Evolutionary conservation across 1,140 invertebrate genomes (phyloP).

Genomic region (Belonocnema kinseyi): DNA sequence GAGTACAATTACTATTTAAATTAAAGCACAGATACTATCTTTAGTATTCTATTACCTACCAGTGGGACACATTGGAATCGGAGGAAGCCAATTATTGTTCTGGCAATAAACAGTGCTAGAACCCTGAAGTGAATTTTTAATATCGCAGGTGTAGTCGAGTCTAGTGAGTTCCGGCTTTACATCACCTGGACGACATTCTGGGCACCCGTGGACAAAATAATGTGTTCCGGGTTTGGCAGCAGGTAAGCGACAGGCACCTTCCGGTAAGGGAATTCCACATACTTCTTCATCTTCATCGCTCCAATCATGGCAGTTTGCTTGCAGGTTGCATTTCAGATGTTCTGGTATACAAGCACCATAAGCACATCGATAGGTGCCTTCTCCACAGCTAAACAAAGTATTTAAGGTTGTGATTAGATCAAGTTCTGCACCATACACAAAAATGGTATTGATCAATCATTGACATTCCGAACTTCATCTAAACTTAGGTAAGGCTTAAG

Average conservation of each 20-base stretch:
- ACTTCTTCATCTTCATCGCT: constrained; percentile 75
- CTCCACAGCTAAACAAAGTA: constrained; percentile 58
- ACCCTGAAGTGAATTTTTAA: constrained; percentile 53
- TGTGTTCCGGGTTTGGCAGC: constrained; percentile 47
- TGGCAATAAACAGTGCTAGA: constrained; percentile 54
- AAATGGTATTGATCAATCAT: no score
- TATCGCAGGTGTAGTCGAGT: constrained; percentile 58
- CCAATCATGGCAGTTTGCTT: constrained; percentile 74
- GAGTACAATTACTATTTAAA: not conserved
- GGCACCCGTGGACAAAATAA: constrained; percentile 51
- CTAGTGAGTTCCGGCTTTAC: constrained; percentile 57
- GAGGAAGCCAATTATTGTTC: constrained; percentile 56
- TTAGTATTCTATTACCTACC: constrained; percentile 37
- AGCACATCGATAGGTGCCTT: constrained; percentile 71
- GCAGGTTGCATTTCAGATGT: constrained; percentile 61
- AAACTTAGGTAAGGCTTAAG: no score
- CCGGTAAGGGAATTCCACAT: constrained; percentile 50
- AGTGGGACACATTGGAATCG: constrained; percentile 51
- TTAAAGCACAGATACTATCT: constrained; percentile 14
- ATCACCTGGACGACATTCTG: constrained; percentile 56
- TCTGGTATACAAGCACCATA: constrained; percentile 78
- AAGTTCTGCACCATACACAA: no score
- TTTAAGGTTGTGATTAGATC: no score
- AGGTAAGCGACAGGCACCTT: constrained; percentile 61
- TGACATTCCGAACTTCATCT: no score